phyloP scores from a whole-genome alignment of 2,888 invertebrate genomes.

The Tyria jacobaeae region DNA sequence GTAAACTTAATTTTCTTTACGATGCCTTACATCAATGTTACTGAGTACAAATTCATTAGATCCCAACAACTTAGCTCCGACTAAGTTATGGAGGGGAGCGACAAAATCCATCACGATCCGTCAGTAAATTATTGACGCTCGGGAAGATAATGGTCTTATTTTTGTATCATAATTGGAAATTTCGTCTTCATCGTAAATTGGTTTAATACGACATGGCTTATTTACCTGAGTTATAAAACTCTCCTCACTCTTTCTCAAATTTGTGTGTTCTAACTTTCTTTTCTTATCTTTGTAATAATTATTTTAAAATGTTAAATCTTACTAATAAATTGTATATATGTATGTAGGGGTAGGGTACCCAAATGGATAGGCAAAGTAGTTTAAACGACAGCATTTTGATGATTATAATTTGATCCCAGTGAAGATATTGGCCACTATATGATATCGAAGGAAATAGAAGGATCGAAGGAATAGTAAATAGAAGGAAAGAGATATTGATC shows the following conservation, averaged over 20 bases:
- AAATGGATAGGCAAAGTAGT: no score
- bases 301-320: no score
- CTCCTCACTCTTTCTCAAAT: neutral
- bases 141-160: slow-evolving; percentile 13
- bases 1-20: slow-evolving; percentile 60
- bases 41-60: slow-evolving; percentile 39
- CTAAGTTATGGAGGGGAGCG: slow-evolving; percentile 19
- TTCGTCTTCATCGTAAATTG: slow-evolving; percentile 1
- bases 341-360: no score
- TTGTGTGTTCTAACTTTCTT: neutral
- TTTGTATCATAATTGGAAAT: slow-evolving; percentile 8
- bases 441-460: no score
- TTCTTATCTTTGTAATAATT: neutral
- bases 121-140: slow-evolving; percentile 28
- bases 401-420: no score
- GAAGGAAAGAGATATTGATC: no score
- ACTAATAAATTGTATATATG: no score
- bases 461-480: no score
- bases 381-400: no score
- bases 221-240: neutral
- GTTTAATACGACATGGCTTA: slow-evolving; percentile 1
- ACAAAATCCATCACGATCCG: slow-evolving; percentile 36
- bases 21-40: slow-evolving; percentile 47
- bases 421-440: no score
- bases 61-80: slow-evolving; percentile 25